Conservation (phyloP, 2,797 vertebrate species). For the Brotula barbata region DNA sequence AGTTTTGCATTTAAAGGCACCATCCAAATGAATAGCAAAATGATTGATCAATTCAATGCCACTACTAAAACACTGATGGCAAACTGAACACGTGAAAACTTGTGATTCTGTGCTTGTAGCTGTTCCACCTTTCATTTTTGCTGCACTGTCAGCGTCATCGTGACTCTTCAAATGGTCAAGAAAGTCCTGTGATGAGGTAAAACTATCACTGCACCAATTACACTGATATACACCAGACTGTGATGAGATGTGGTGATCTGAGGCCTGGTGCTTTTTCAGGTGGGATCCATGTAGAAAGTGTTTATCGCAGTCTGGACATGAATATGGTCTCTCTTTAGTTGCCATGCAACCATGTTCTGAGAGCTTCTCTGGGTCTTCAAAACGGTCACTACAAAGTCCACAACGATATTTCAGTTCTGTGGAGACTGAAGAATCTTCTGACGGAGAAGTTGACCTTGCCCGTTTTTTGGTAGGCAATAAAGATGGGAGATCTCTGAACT, state of each 20-base stretch:
- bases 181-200: slow-evolving; percentile 65
- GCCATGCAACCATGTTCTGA: slow-evolving; percentile 78
- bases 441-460: slow-evolving; percentile 13
- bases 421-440: slow-evolving; percentile 21
- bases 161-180: slow-evolving; percentile 75
- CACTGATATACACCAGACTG: slow-evolving; percentile 67
- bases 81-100: slow-evolving; percentile 75
- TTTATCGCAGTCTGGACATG: slow-evolving; percentile 76
- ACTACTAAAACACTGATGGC: slow-evolving; percentile 66
- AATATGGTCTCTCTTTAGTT: slow-evolving; percentile 72
- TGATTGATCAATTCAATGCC: slow-evolving; percentile 71
- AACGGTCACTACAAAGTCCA: slow-evolving; percentile 73
- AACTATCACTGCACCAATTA: slow-evolving; percentile 72
- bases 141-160: slow-evolving; percentile 23
- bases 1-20: slow-evolving; percentile 57
- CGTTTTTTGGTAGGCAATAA: slow-evolving; percentile 40
- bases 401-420: slow-evolving; percentile 76
- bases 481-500: slow-evolving; percentile 33
- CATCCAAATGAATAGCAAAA: slow-evolving; percentile 68
- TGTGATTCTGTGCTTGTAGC: slow-evolving; percentile 18
- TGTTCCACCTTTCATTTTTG: slow-evolving; percentile 4
- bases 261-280: slow-evolving; percentile 76
- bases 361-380: slow-evolving; percentile 76
- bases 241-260: slow-evolving; percentile 56
- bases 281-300: slow-evolving; percentile 80